Conservation (phyloP, 2,113 vertebrate species). For the Ameiurus melas region DNA sequence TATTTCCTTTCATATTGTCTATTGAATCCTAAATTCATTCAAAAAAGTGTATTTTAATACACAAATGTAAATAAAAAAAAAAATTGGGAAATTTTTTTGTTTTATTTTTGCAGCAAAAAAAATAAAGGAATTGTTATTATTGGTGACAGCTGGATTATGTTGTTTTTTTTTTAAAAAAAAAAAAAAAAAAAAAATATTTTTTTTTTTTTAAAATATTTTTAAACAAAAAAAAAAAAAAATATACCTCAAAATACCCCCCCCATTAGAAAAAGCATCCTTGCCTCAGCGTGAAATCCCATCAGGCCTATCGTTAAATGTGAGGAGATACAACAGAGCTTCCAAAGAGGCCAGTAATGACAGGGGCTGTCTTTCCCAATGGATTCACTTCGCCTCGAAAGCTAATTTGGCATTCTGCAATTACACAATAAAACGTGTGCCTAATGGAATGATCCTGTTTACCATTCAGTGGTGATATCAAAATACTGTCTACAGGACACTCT, state of each 20-base stretch:
- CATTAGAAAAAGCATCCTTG: slow-evolving; percentile 31
- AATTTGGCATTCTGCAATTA: slow-evolving; percentile 47
- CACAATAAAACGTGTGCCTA: slow-evolving; percentile 38
- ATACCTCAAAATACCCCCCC: too few relatives aligned
- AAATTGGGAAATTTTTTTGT: background rate
- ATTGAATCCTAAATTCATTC: background rate
- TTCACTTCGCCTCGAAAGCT: slow-evolving; percentile 19
- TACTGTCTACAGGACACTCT: background rate
- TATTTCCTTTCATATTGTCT: background rate
- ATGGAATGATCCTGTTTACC: slow-evolving; percentile 23
- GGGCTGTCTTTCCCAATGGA: slow-evolving; percentile 32
- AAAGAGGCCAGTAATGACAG: slow-evolving; percentile 35
- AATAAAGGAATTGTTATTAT: slow-evolving; percentile 16
- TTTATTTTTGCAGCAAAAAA: slow-evolving; percentile 42
- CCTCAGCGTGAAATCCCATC: slow-evolving; percentile 37
- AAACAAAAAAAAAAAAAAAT: too few relatives aligned
- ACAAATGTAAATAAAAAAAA: background rate
- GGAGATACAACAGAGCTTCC: slow-evolving; percentile 28
- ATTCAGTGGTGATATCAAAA: slow-evolving; percentile 29
- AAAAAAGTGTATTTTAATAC: background rate
- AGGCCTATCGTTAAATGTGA: slow-evolving; percentile 30
- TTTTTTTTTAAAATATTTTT: too few relatives aligned
- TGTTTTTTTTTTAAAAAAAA: too few relatives aligned
- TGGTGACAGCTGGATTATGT: background rate
- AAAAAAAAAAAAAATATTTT: too few relatives aligned